Evolutionary conservation across 2,113 vertebrate genomes (phyloP).

Genomic region (Mus musculus): DNA sequence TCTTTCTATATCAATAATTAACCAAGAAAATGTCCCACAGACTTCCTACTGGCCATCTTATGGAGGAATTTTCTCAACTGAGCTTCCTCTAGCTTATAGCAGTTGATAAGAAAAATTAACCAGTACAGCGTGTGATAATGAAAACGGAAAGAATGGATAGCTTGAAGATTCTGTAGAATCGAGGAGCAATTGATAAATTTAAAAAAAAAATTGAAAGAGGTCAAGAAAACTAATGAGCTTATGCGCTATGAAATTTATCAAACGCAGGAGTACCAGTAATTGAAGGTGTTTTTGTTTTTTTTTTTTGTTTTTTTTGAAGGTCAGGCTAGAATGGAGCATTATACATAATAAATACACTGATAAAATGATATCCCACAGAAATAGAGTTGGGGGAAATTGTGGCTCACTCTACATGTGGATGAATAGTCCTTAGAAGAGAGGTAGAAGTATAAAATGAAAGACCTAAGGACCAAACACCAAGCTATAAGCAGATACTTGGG

Average conservation of each 20-base stretch:
- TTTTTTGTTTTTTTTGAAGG: background rate
- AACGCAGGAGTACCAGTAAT: background rate
- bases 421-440: background rate
- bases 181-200: background rate
- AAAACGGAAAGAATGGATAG: background rate
- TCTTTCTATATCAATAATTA: too few species aligned
- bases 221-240: slow-evolving; percentile 7
- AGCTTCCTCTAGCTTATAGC: background rate
- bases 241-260: background rate
- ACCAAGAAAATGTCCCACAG: too few species aligned
- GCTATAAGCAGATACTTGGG: background rate
- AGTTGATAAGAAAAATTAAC: background rate
- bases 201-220: background rate
- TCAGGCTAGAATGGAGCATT: background rate
- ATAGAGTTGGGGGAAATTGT: background rate
- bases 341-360: background rate
- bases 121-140: background rate
- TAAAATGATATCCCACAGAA: background rate
- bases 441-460: background rate
- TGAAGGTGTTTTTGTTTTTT: background rate
- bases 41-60: background rate
- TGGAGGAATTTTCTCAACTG: background rate
- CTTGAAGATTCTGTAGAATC: background rate
- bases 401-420: background rate
- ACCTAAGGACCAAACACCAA: background rate